A percentile compares a stretch with the other conserved stretches of the same genome.
Evolutionary conservation across 2,113 vertebrate genomes (phyloP).

Genomic region (Rana temporaria): DNA sequence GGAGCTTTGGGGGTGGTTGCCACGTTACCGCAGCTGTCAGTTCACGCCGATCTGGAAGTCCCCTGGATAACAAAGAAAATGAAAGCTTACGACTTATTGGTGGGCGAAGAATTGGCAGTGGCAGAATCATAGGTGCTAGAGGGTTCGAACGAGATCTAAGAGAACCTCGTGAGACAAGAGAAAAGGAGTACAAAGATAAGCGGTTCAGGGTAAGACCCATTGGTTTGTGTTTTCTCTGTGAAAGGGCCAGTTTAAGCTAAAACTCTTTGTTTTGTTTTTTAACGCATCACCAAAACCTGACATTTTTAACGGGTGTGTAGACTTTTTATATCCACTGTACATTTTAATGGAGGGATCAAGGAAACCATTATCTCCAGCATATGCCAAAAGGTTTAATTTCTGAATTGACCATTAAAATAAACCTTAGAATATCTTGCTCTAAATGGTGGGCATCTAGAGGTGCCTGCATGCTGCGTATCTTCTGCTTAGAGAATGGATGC

Average conservation of each 20-base stretch:
- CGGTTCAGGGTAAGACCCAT: slow-evolving; percentile 86
- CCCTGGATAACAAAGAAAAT: slow-evolving; percentile 90
- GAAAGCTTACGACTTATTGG: slow-evolving; percentile 86
- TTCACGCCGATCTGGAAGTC: slow-evolving; percentile 85
- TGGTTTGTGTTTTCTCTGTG: neutral
- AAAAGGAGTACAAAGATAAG: slow-evolving; percentile 94
- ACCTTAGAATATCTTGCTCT: too few relatives aligned
- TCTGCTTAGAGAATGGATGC: too few relatives aligned
- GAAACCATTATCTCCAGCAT: too few relatives aligned
- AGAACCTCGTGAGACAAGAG: slow-evolving; percentile 77
- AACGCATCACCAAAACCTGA: too few relatives aligned
- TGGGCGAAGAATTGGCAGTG: slow-evolving; percentile 90
- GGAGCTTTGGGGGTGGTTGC: slow-evolving; percentile 96
- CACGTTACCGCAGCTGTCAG: slow-evolving; percentile 80
- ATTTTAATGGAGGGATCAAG: too few relatives aligned
- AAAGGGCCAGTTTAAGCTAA: neutral
- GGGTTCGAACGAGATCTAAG: slow-evolving; percentile 87
- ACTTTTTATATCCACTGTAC: too few relatives aligned
- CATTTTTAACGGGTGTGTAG: too few relatives aligned
- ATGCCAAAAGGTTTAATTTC: too few relatives aligned
- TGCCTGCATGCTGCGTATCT: too few relatives aligned
- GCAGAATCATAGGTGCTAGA: slow-evolving; percentile 89
- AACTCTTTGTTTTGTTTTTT: neutral
- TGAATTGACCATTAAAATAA: too few relatives aligned
- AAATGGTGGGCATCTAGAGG: too few relatives aligned